Conservation (phyloP, 1,140 invertebrate genomes). For the Platorchestia sp. region DNA sequence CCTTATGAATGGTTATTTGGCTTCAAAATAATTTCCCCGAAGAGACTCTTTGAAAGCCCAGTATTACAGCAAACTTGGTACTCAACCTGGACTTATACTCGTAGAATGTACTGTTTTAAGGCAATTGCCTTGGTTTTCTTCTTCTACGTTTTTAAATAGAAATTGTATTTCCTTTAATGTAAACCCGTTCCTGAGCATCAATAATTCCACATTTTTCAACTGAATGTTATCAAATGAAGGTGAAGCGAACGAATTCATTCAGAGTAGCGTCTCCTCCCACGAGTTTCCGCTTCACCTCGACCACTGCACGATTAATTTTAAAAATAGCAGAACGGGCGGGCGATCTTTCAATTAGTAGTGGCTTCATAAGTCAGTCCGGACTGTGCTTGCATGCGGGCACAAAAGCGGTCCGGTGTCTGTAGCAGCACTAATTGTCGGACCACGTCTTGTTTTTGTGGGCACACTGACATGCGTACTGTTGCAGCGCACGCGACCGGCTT, state of each 20-base stretch:
- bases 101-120: too few relatives aligned
- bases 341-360: constrained; percentile 1
- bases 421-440: constrained; percentile 4
- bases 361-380: neutral
- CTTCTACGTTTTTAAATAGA: too few relatives aligned
- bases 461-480: neutral
- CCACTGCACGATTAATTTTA: neutral
- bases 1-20: too few relatives aligned
- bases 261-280: neutral
- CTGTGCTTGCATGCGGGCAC: constrained; percentile 6
- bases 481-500: neutral
- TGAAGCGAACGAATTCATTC: neutral
- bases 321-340: neutral
- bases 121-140: too few relatives aligned
- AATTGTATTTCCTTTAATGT: too few relatives aligned
- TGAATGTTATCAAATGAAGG: neutral
- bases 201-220: neutral
- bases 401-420: neutral
- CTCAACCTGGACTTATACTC: too few relatives aligned
- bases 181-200: neutral
- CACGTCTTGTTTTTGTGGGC: neutral
- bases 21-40: too few relatives aligned
- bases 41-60: too few relatives aligned
- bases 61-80: too few relatives aligned
- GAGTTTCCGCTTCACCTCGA: neutral